Base-by-base conservation (phyloP, 2,113 vertebrate genomes). In the Porphyrio hochstetteri region DNA sequence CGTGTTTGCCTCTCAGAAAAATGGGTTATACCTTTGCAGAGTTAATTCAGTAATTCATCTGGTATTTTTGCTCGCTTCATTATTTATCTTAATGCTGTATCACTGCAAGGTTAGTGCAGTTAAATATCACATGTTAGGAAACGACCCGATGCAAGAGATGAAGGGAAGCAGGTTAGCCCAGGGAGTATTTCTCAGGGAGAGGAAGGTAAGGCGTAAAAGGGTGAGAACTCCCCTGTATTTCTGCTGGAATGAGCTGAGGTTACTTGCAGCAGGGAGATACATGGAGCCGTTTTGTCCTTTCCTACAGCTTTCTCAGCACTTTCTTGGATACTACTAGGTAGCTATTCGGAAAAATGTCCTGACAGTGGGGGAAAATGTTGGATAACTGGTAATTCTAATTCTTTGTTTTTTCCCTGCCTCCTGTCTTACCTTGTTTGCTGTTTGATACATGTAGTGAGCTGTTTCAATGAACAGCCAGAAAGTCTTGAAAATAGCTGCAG, bases 1-100 rank as follows among this genome's bases (percentile, higher is more conserved):
- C 64, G 93, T 52, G 52, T 82, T 87, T 85, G 74, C 90, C 75
- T 92, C 90, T 94, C 82, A 74, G 85, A n/a, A 76, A 56, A 70
- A 20, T 0, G 13, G 29, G 40, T 83, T 85, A 57, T 40, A 19
- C 61, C 75, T 90, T 33, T 52, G 24, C 78, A 63, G 83, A 63
- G 38, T 10, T 78, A 57, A 56, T 74, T 71, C n/a, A 77, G 57
- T 60, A 74, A 18, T 91, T 60, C 78, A 11, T 77, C 80, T 79
- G 77, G 19, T 82, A 5, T 13, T 68, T 74, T 88, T 88, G 36
- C 60, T 83, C 72, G 36, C 75, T 81, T 67, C 8, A 1, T 67
- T 76, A 40, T 33, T 76, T 79, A 4, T 9, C 64, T 57, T 67
- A 59, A 18, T 44, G 10, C 0, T 18, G 3, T 74, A 24, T 72